A percentile compares a stretch with the other conserved stretches of the same genome.
Conservation (phyloP, 2,797 vertebrate genomes). For the Gymnodraco acuticeps region DNA sequence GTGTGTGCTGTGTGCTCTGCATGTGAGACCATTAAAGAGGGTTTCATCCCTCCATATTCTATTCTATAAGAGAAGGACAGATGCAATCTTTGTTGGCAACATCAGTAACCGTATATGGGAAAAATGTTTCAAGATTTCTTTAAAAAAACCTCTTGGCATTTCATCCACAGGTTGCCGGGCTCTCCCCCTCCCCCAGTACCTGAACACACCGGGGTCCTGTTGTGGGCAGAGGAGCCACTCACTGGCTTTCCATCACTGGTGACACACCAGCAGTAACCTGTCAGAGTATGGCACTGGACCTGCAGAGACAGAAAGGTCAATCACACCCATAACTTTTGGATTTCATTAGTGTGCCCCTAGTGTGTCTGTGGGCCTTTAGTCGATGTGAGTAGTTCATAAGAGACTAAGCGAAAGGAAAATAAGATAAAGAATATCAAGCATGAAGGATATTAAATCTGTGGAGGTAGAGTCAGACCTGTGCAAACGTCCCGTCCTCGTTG, state of each 20-base stretch:
- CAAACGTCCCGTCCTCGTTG: constrained; percentile 96
- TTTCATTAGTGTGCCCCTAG: too few relatives aligned
- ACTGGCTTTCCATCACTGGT: constrained; percentile 96
- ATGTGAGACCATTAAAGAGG: too few relatives aligned
- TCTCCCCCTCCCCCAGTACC: constrained; percentile 85
- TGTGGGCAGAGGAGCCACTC: constrained; percentile 97
- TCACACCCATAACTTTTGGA: background rate
- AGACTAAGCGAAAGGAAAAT: background rate
- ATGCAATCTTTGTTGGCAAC: constrained; percentile 1
- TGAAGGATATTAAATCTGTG: constrained; percentile 2
- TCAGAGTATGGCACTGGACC: constrained; percentile 99
- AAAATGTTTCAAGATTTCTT: background rate
- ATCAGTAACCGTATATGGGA: background rate
- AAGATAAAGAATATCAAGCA: background rate
- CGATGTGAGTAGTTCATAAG: background rate
- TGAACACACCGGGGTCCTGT: constrained; percentile 99
- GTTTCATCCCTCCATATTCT: too few relatives aligned
- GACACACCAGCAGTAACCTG: constrained; percentile 99
- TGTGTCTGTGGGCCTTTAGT: background rate
- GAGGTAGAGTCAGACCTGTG: constrained; percentile 85
- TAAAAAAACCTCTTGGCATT: constrained; percentile 4
- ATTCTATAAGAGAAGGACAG: background rate
- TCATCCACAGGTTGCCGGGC: constrained; percentile 29
- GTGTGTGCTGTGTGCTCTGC: too few relatives aligned
- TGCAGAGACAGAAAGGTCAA: constrained; percentile 67